Percentiles rank a stretch among this genome's conserved stretches.
Evolutionary conservation across 2,888 invertebrate genomes (phyloP).

Genomic region (Cephus spinipes): DNA sequence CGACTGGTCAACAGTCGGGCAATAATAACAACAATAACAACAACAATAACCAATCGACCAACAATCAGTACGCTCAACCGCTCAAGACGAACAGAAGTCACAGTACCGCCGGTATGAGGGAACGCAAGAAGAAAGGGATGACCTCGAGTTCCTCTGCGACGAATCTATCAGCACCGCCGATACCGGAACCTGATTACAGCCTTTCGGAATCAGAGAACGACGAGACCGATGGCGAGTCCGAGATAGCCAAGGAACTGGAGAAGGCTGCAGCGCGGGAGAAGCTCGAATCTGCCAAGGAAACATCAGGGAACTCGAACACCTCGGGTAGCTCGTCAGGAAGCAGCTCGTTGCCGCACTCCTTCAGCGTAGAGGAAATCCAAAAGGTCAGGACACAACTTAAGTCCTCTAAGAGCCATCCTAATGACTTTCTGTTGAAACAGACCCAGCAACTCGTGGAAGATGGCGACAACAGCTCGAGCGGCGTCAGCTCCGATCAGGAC

Average conservation of each 20-base stretch:
- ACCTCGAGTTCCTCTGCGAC: constrained; percentile 63
- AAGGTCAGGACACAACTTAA: constrained; percentile 87
- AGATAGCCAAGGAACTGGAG: constrained; percentile 70
- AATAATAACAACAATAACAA: constrained; percentile 25
- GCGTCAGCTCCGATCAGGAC: constrained; percentile 89
- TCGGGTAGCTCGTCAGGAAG: constrained; percentile 75
- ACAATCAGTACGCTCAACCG: constrained; percentile 73
- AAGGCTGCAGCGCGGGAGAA: constrained; percentile 67
- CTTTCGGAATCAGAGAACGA: constrained; percentile 88
- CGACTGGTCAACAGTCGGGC: constrained; percentile 46
- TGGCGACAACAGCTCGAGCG: constrained; percentile 89
- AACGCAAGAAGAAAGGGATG: constrained; percentile 64
- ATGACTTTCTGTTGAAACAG: constrained; percentile 76
- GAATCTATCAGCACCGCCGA: constrained; percentile 75
- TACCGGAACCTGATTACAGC: constrained; percentile 92
- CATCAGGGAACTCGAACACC: constrained; percentile 66
- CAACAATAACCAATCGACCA: constrained; percentile 37
- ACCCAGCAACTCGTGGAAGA: constrained; percentile 72
- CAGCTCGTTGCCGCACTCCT: constrained; percentile 84
- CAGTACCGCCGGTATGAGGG: constrained; percentile 56
- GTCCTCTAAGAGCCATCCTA: constrained; percentile 88
- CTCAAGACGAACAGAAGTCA: constrained; percentile 66
- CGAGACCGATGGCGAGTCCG: constrained; percentile 55
- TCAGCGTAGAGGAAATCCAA: constrained; percentile 90
- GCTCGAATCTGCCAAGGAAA: constrained; percentile 64